Conservation (phyloP, 1,140 invertebrate species). For the Pectinophora gossypiella region DNA sequence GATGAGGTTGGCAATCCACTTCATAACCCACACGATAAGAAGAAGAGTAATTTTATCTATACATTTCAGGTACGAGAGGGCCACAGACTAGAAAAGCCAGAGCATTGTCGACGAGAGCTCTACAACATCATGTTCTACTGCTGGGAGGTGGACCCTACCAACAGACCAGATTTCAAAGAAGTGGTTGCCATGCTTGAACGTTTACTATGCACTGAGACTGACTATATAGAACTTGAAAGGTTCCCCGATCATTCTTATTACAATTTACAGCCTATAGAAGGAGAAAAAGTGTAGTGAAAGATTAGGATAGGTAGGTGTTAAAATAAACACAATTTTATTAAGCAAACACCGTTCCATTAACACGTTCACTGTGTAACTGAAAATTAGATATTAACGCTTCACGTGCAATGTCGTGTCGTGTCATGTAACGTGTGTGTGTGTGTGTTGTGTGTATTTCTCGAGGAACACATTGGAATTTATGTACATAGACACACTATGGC, state of each 20-base stretch:
- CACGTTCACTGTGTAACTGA: too few species aligned
- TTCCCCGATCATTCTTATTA: conserved; percentile 97
- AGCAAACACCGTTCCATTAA: too few species aligned
- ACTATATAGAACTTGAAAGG: conserved; percentile 93
- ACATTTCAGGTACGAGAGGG: conserved; percentile 86
- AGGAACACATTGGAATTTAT: too few species aligned
- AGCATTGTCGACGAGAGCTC: conserved; percentile 90
- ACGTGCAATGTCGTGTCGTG: too few species aligned
- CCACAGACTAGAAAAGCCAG: conserved; percentile 90
- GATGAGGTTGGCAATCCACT: too few species aligned
- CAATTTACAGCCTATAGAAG: conserved; percentile 90
- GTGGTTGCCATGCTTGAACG: conserved; percentile 87
- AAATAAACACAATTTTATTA: too few species aligned
- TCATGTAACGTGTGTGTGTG: too few species aligned
- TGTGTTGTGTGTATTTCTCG: too few species aligned
- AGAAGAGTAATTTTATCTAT: not conserved
- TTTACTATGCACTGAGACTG: conserved; percentile 90
- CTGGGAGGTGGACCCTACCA: conserved; percentile 88
- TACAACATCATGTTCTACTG: conserved; percentile 97
- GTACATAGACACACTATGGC: too few species aligned
- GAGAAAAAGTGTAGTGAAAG: conserved; percentile 90
- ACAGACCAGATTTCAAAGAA: conserved; percentile 87
- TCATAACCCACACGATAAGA: too few species aligned
- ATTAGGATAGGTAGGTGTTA: too few species aligned
- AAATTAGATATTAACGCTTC: too few species aligned